Evolutionary conservation across 2,797 vertebrate species (phyloP).

Genomic region (Mus caroli): DNA sequence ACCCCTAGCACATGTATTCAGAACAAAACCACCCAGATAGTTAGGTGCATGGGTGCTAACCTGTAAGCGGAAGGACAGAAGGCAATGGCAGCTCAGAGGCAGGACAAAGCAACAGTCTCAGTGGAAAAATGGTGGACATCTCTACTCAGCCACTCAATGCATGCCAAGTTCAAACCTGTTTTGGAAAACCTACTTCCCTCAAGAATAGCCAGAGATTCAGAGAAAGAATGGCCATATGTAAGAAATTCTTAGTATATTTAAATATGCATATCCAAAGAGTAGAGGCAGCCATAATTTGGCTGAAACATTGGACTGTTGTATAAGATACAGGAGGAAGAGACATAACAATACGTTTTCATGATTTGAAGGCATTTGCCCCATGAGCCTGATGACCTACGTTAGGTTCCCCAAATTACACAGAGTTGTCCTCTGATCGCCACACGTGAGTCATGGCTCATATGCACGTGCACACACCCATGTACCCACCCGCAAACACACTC

Average conservation of each 20-base stretch:
- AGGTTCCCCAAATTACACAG: background rate
- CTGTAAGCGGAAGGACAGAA: background rate
- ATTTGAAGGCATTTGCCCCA: background rate
- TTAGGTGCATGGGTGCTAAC: background rate
- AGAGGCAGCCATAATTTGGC: conserved; percentile 19
- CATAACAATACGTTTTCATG: background rate
- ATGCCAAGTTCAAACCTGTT: conserved; percentile 54
- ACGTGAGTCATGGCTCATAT: background rate
- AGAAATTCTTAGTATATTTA: background rate
- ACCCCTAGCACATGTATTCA: background rate
- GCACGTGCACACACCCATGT: background rate
- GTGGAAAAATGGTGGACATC: conserved; percentile 34
- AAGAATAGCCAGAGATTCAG: background rate
- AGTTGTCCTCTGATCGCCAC: background rate
- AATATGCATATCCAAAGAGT: background rate
- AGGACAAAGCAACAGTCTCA: conserved; percentile 17
- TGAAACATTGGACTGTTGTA: background rate
- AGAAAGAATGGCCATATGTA: background rate
- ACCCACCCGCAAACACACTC: background rate
- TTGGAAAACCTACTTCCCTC: background rate
- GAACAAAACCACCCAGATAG: background rate
- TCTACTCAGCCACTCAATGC: conserved; percentile 59
- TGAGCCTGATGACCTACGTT: background rate
- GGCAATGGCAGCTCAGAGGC: conserved; percentile 11
- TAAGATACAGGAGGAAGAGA: background rate